Base-by-base conservation (phyloP, 1,140 invertebrate species). In the Rhagoletis zephyria region DNA sequence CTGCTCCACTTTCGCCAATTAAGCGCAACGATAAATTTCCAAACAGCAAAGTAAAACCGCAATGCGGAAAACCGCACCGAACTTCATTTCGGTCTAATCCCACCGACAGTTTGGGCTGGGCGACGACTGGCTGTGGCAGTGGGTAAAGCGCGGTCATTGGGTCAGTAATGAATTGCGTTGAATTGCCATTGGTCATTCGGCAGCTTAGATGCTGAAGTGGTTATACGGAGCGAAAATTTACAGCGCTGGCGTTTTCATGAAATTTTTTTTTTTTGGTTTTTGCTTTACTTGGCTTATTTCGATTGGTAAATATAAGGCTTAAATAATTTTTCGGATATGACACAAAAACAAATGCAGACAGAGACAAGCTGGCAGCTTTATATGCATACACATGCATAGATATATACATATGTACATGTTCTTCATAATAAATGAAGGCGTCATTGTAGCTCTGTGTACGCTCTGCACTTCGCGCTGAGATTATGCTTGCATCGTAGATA, bases 131-230 rank as follows among this genome's bases (percentile, higher is more conserved):
- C 6, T 12, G 16, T 16, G 30, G 30, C 40, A 56, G 45, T 42
- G n/a, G 45, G 48, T 48, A 56, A 30, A 51, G 45, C 4, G n/a
- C 74, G 74, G 45, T 19, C 74, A 81, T 48, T 81, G 74, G 74
- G 74, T 51, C 48, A 81, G 74, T 81, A 81, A 81, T 81, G 74
- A 81, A 81, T 81, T 59, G 74, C 74, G 74, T 81, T 56, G 74
- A 81, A 51, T 81, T 81, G 74, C 74, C 48, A 10, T 81, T 81
- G 74, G 74, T 81, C 48, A 81, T 56, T 56, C 19, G 12, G 48
- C 48, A 48, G 51, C 74, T 81, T 81, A 30, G 74, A 9, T 48
- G 74, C 74, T 81, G 59, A 16, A 81, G 56, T 81, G 74, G 74
- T 19, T 81, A 56, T 81, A 5, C 45, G 74, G 74, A n/a, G 48